Percentiles rank a stretch among this genome's conserved stretches.
Evolutionary conservation across 2,113 vertebrate species (phyloP).

Genomic region (Helogale parvula): DNA sequence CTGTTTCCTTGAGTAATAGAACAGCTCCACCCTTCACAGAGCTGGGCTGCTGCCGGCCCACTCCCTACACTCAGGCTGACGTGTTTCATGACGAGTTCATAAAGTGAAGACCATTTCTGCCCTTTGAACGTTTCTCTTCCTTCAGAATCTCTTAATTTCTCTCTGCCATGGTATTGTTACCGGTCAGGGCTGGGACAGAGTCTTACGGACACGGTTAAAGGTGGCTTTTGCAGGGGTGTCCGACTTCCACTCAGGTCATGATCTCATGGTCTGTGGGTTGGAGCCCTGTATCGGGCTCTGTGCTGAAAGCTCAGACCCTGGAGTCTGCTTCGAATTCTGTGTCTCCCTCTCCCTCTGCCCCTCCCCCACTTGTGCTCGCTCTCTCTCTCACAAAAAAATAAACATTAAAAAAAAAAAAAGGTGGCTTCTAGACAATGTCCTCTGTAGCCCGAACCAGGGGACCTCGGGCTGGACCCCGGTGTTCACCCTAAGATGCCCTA

Average conservation of each 20-base stretch:
- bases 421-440: not conserved
- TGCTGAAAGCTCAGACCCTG: too few species aligned
- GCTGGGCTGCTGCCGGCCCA: not conserved
- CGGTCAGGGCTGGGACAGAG: not conserved
- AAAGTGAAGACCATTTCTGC: not conserved
- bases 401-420: too few species aligned
- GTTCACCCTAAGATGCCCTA: not conserved
- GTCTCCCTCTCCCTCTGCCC: too few species aligned
- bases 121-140: constrained; percentile 20
- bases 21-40: not conserved
- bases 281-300: too few species aligned
- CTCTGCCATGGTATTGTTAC: not conserved
- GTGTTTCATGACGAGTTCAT: not conserved
- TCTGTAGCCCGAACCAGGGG: not conserved
- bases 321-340: too few species aligned
- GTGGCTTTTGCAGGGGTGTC: not conserved
- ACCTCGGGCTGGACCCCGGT: not conserved
- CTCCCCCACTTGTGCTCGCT: too few species aligned
- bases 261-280: too few species aligned
- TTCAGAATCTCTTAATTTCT: not conserved
- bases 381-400: too few species aligned
- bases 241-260: too few species aligned
- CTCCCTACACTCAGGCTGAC: not conserved
- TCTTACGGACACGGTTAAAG: not conserved
- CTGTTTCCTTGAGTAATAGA: not conserved